Evolutionary conservation across 2,113 vertebrate species (phyloP), one percentile per base, ranked within the genome.

Genomic region (Haemorhous mexicanus): DNA sequence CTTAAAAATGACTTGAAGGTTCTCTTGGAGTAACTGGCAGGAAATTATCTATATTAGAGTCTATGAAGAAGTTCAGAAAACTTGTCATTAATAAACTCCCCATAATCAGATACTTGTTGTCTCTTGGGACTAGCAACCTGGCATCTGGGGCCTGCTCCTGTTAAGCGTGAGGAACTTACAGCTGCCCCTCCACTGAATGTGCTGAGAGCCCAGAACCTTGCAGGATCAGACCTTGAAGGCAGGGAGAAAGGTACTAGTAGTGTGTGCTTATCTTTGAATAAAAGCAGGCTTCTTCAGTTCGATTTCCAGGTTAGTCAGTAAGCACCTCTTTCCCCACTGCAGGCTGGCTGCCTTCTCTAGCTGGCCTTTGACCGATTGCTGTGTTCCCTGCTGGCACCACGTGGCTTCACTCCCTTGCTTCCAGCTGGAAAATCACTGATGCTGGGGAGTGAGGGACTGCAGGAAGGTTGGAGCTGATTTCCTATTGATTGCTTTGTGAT

Each of bases 121-220:
- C 33, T 67, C 30, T 32, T 69, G 17, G 47, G 39, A 6, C 64
- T 39, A 3, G 23, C 46, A 58, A 0, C 33, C 6, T 58, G 68
- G 46, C 76, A 62, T 5, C 35, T 39, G 26, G 27, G 39, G 35
- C 20, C 26, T 16, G 26, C 12, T 58, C 6, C 37, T 47, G 28
- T 55, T 7, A 74, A 74, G 27, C 0, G 0, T 41, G 16, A 30
- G n/a, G 44, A 1, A 4, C 22, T 69, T 66, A 12, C 3, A 46
- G n/a, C 3, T 49, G 1, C 16, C 12, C 0, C 39, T 39, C 61
- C 43, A 47, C 41, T 43, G 53, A 68, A 12, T 0, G 0, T 50
- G 28, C 55, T 4, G 2, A 61, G 43, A 70, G 27, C 43, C 11
- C 47, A 37, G 41, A 62, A 35, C 37, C 37, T 44, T 62, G 46